Evolutionary conservation across 2,797 vertebrate genomes (phyloP).

Genomic region (Siniperca obscura): DNA sequence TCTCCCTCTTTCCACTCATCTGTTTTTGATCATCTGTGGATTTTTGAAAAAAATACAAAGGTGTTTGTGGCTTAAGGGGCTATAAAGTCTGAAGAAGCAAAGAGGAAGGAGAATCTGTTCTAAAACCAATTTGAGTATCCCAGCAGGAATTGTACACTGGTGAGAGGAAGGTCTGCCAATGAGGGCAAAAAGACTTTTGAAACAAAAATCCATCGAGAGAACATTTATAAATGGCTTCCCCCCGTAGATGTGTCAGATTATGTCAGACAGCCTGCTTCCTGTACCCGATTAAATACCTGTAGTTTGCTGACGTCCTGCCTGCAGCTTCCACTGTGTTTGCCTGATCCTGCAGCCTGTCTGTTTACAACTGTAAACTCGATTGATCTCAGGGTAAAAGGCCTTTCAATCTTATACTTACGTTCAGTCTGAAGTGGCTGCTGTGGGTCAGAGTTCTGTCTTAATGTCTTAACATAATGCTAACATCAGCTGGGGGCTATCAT

Average conservation of each 20-base stretch:
- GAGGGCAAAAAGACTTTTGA: conserved; percentile 1
- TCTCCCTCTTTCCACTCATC: conserved; percentile 27
- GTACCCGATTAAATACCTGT: conserved; percentile 4
- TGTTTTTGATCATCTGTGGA: conserved; percentile 33
- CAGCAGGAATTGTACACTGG: background rate
- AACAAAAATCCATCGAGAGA: conserved; percentile 21
- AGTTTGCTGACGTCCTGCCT: conserved; percentile 7
- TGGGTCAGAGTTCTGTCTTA: conserved; percentile 7
- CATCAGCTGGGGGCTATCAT: background rate
- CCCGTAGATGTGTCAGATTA: conserved; percentile 18
- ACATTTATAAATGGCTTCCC: conserved; percentile 2
- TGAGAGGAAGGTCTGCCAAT: background rate
- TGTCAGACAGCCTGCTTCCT: conserved; percentile 24
- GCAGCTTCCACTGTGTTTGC: conserved; percentile 12
- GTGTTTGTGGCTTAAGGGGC: conserved; percentile 21
- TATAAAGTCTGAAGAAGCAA: background rate
- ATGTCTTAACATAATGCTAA: background rate
- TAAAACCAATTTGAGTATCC: background rate
- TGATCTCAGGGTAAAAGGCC: conserved; percentile 17
- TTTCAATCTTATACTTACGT: background rate
- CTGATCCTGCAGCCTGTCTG: background rate
- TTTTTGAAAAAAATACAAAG: background rate
- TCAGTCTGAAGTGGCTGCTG: conserved; percentile 13
- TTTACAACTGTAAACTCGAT: background rate
- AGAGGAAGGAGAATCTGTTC: background rate